A percentile compares a stretch with the other conserved stretches of the same genome.
phyloP scores from a whole-genome alignment of 2,797 vertebrate species.

The Anas georgica region DNA sequence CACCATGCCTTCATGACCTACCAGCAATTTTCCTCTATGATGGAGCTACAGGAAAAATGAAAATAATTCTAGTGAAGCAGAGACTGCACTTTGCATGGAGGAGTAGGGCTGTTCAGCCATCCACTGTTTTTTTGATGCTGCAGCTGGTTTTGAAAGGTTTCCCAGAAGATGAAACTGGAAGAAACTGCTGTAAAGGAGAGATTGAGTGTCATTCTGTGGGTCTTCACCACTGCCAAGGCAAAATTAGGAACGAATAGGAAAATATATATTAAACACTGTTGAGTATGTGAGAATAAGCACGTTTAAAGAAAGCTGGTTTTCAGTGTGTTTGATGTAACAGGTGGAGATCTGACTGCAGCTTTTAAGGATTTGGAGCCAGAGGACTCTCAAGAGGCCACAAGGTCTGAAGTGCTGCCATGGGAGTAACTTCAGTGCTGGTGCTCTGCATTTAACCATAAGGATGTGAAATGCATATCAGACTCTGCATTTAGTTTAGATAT shows the following conservation, averaged over 20 bases:
- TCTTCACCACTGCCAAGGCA: not conserved
- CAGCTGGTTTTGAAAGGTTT: not conserved
- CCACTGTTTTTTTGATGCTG: not conserved
- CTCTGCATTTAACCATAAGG: not conserved
- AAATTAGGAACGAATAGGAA: not conserved
- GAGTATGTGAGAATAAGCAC: not conserved
- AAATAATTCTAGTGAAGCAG: not conserved
- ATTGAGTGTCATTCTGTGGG: not conserved
- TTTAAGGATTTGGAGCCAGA: not conserved
- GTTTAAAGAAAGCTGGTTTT: not conserved
- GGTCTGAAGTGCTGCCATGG: not conserved
- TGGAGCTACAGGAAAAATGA: not conserved
- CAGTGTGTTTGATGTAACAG: not conserved
- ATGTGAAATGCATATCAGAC: not conserved
- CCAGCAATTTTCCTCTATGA: not conserved
- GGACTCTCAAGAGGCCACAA: not conserved
- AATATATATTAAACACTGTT: not conserved
- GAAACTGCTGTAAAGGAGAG: not conserved
- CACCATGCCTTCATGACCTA: not conserved
- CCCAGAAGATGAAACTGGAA: not conserved
- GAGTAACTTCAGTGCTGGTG: not conserved
- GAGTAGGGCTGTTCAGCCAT: not conserved
- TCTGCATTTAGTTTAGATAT: not conserved
- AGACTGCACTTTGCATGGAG: not conserved
- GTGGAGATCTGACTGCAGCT: not conserved